A percentile compares a stretch with the other conserved stretches of the same genome.
Evolutionary conservation across 2,113 vertebrate species (phyloP).

Genomic region (Camelus dromedarius): DNA sequence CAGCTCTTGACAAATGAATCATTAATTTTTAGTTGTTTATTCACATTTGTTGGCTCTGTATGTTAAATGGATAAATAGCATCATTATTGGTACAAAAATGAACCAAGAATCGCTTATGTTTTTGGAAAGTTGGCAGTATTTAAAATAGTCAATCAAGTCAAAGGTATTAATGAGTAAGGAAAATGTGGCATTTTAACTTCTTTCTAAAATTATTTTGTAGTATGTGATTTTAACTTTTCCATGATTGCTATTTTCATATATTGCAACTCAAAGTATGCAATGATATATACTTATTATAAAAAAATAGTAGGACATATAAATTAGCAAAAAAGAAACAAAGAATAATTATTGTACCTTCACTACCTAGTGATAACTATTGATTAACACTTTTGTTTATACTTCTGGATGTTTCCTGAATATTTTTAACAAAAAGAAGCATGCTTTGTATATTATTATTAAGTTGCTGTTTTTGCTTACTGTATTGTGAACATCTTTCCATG

Average conservation of each 20-base stretch:
- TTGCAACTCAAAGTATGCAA: background rate
- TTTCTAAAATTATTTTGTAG: constrained; percentile 60
- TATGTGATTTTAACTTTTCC: background rate
- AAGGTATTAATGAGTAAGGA: constrained; percentile 15
- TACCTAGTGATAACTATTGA: background rate
- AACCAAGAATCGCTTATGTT: background rate
- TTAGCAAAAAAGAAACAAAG: constrained; percentile 20
- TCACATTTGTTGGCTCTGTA: background rate
- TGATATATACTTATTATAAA: constrained; percentile 8
- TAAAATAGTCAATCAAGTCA: background rate
- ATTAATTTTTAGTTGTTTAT: constrained; percentile 9
- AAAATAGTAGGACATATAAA: background rate
- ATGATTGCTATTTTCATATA: background rate
- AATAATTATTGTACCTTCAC: background rate
- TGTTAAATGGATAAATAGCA: background rate
- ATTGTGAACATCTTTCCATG: background rate
- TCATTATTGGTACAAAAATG: background rate
- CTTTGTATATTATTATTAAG: constrained; percentile 29
- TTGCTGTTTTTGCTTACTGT: background rate
- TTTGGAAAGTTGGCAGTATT: constrained; percentile 13
- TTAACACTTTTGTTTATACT: constrained; percentile 33
- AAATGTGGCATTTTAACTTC: background rate
- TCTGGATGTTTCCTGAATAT: constrained; percentile 12
- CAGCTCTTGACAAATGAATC: background rate
- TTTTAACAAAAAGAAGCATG: background rate